Conservation (phyloP, 2,797 vertebrate genomes). For the Rhinophrynus dorsalis region DNA sequence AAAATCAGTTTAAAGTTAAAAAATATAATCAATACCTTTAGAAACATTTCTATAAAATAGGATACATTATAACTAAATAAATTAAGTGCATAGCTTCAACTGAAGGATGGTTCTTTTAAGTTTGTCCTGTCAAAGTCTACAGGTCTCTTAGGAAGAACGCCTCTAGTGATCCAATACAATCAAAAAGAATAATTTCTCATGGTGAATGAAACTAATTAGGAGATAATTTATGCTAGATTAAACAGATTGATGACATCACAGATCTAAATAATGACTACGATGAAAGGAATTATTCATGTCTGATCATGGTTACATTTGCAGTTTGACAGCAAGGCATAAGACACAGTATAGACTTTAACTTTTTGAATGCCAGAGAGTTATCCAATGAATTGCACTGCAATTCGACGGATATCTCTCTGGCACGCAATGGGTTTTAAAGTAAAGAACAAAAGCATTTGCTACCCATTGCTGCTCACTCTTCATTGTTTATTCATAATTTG, state of each 20-base stretch:
- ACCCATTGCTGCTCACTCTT: too few species aligned
- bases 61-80: too few species aligned
- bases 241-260: slow-evolving; percentile 36
- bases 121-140: slow-evolving; percentile 20
- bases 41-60: too few species aligned
- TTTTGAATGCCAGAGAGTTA: too few species aligned
- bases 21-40: too few species aligned
- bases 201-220: slow-evolving; percentile 34
- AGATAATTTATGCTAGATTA: slow-evolving; percentile 36
- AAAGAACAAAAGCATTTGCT: too few species aligned
- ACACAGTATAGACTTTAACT: neutral
- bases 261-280: slow-evolving; percentile 17
- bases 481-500: too few species aligned
- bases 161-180: slow-evolving; percentile 35
- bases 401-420: too few species aligned
- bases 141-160: slow-evolving; percentile 17
- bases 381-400: too few species aligned
- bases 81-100: neutral
- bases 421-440: too few species aligned
- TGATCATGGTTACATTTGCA: neutral
- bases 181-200: slow-evolving; percentile 44
- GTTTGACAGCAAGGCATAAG: neutral
- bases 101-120: slow-evolving; percentile 1
- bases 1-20: too few species aligned
- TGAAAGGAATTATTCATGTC: slow-evolving; percentile 43